A percentile compares a stretch with the other conserved stretches of the same genome.
phyloP scores from a whole-genome alignment of 1,140 invertebrate species.

The Saccostrea cuccullata region DNA sequence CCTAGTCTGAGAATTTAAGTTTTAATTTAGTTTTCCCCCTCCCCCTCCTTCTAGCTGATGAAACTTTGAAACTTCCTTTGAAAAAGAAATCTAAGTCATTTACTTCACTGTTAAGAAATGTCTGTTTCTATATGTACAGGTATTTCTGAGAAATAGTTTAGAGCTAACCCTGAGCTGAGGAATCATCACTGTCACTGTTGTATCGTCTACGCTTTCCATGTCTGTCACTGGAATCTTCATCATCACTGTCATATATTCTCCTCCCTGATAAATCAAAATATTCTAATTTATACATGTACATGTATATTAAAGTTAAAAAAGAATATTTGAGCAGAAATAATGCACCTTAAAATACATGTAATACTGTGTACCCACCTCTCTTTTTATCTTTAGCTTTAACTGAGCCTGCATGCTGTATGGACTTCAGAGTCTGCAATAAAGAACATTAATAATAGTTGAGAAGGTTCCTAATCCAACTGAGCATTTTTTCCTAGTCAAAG shows the following conservation, averaged over 20 bases:
- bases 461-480: too few relatives aligned
- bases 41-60: too few relatives aligned
- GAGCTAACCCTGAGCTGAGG: slow-evolving; percentile 46
- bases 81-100: too few relatives aligned
- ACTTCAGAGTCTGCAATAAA: slow-evolving; percentile 65
- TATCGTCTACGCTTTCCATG: neutral
- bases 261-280: slow-evolving; percentile 29
- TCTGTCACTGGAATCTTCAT: neutral
- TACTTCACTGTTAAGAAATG: too few relatives aligned
- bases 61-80: too few relatives aligned
- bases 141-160: neutral
- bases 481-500: too few relatives aligned
- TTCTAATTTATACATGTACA: neutral
- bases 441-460: too few relatives aligned
- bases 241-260: slow-evolving; percentile 48
- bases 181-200: slow-evolving; percentile 46
- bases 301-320: neutral
- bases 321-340: neutral
- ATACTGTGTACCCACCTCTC: slow-evolving; percentile 1
- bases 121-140: too few relatives aligned
- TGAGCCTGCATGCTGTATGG: slow-evolving; percentile 66
- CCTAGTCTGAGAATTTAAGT: too few relatives aligned
- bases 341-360: neutral
- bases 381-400: slow-evolving; percentile 55
- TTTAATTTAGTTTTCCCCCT: too few relatives aligned